Evolutionary conservation across 2,888 invertebrate genomes (phyloP).

Genomic region (Meandrusa payeni): DNA sequence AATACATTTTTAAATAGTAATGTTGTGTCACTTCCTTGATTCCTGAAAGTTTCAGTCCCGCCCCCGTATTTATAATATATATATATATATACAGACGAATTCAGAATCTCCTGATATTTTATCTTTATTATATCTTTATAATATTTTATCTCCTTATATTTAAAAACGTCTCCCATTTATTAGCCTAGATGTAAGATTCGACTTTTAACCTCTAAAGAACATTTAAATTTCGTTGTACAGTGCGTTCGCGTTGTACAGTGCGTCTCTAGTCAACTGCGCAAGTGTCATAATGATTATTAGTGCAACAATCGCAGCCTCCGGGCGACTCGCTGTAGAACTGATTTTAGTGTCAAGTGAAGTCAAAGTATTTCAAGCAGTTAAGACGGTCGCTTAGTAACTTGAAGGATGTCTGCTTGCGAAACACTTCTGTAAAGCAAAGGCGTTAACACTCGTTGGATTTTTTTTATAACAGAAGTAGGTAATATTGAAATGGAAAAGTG

Average conservation of each 20-base stretch:
- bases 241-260: conserved; percentile 1
- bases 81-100: too few species aligned
- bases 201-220: too few species aligned
- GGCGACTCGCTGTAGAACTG: conserved; percentile 31
- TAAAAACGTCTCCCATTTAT: too few species aligned
- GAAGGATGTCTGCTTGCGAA: not conserved
- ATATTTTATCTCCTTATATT: too few species aligned
- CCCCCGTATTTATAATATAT: too few species aligned
- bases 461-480: not conserved
- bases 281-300: conserved; percentile 35
- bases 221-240: too few species aligned
- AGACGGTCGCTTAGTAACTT: conserved; percentile 2
- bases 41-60: too few species aligned
- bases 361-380: conserved; percentile 20
- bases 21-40: too few species aligned
- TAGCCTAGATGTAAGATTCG: too few species aligned
- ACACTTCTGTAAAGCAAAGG: conserved; percentile 1
- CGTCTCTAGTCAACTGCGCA: conserved; percentile 22
- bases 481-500: not conserved
- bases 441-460: not conserved
- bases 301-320: conserved; percentile 35
- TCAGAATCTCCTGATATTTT: too few species aligned
- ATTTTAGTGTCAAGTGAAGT: conserved; percentile 4
- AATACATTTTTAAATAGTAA: too few species aligned
- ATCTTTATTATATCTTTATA: too few species aligned